Percentiles rank a stretch among this genome's conserved stretches.
These are phyloP conservation scores for Euleptes europaea DNA, from an alignment of 2,113 vertebrate genomes.

Conservation along the genomic window DNA sequence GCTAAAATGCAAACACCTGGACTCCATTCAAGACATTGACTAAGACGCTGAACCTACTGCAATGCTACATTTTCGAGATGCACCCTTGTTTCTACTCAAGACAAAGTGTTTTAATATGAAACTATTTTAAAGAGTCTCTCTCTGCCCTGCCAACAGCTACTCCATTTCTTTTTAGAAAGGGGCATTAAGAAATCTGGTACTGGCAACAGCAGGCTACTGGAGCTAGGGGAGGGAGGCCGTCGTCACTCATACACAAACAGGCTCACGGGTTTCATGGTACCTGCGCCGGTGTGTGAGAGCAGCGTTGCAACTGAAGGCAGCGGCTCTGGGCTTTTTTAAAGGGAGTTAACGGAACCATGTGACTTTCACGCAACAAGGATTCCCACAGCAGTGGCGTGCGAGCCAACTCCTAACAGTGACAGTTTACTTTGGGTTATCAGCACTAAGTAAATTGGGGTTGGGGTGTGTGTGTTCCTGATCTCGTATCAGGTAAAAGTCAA, in stretches of 20 bases:
- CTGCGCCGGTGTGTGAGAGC: neutral
- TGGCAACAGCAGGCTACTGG: no score
- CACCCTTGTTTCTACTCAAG: no score
- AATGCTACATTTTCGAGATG: no score
- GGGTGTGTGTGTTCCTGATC: neutral
- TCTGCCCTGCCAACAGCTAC: no score
- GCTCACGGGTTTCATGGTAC: neutral
- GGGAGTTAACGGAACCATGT: neutral
- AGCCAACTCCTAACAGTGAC: neutral
- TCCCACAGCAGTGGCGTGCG: neutral
- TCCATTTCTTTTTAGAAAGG: no score
- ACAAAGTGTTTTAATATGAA: neutral
- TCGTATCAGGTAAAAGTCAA: neutral
- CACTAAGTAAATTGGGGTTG: neutral
- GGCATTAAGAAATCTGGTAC: neutral
- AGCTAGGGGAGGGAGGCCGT: neutral
- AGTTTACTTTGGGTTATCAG: neutral
- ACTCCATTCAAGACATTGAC: no score
- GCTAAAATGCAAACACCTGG: neutral
- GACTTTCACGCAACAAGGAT: no score
- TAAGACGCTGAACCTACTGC: neutral
- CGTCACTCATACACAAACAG: neutral
- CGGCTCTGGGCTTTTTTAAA: neutral
- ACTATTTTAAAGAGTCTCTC: neutral
- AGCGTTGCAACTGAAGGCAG: no score